Conservation (phyloP, 2,888 invertebrate genomes). For the Hylaea fasciaria region DNA sequence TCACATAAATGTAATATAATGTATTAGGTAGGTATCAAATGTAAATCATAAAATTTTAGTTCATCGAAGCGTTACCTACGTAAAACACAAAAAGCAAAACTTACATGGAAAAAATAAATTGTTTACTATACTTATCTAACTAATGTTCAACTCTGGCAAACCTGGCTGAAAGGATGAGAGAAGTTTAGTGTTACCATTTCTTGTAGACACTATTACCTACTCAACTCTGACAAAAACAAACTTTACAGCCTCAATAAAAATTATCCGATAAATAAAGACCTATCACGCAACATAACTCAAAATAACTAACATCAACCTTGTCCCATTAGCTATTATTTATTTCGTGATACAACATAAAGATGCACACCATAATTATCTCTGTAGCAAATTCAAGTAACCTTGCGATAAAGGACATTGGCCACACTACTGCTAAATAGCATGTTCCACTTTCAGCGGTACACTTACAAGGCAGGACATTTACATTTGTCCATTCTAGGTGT, state of each 20-base stretch:
- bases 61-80: slow-evolving; percentile 4
- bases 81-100: not conserved
- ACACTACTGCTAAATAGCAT: slow-evolving; percentile 15
- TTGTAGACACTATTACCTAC: too few relatives aligned
- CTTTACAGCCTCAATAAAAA: not conserved
- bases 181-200: too few relatives aligned
- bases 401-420: slow-evolving; percentile 29
- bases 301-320: not conserved
- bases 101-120: too few relatives aligned
- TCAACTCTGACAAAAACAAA: too few relatives aligned
- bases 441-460: slow-evolving; percentile 35
- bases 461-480: slow-evolving; percentile 54
- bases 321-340: not conserved
- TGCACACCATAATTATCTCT: slow-evolving; percentile 5
- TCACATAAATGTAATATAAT: too few relatives aligned
- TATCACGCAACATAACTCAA: slow-evolving; percentile 16
- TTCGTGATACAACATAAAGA: slow-evolving; percentile 6
- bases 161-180: too few relatives aligned
- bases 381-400: slow-evolving; percentile 18
- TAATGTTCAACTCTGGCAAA: too few relatives aligned
- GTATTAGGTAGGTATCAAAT: too few relatives aligned
- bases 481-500: slow-evolving; percentile 59
- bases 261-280: slow-evolving; percentile 14
- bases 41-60: too few relatives aligned
- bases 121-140: too few relatives aligned